Evolutionary conservation across 2,888 invertebrate species (phyloP).

Genomic region (Anoplius nigerrimus): DNA sequence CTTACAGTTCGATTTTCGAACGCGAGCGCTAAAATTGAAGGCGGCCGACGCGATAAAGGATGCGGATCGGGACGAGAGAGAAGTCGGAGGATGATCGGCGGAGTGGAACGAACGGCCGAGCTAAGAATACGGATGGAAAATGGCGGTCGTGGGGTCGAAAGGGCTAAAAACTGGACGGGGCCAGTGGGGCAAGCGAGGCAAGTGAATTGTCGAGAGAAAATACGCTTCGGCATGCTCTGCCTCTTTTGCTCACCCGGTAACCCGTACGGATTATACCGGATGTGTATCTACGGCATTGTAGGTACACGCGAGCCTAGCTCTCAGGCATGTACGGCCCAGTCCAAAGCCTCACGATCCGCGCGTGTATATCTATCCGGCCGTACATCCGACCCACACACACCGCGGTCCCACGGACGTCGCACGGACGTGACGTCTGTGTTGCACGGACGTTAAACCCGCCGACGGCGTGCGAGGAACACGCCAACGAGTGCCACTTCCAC

Average conservation of each 20-base stretch:
- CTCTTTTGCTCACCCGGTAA: slow-evolving; percentile 32
- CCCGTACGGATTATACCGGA: slow-evolving; percentile 43
- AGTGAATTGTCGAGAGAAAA: slow-evolving; percentile 5
- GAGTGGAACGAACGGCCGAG: not conserved
- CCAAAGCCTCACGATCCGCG: not conserved
- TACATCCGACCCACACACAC: not conserved
- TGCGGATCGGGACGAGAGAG: not conserved
- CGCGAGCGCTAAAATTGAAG: not conserved
- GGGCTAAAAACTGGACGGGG: slow-evolving; percentile 15
- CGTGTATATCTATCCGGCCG: not conserved
- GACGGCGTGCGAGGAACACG: no score
- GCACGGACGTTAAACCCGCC: no score
- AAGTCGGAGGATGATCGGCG: not conserved
- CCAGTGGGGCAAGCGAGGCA: not conserved
- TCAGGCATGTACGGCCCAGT: not conserved
- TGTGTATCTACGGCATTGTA: slow-evolving; percentile 37
- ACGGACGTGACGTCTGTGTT: no score
- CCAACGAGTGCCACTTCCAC: no score
- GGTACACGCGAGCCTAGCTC: not conserved
- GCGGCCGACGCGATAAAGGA: not conserved
- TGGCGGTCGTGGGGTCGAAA: not conserved
- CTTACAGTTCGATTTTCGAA: no score
- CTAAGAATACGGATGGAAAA: not conserved
- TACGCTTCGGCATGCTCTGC: slow-evolving; percentile 31
- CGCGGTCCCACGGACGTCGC: no score